These are phyloP conservation scores for Sebastes steindachneri DNA, from an alignment of 2,797 vertebrate genomes.

Conservation along the genomic window DNA sequence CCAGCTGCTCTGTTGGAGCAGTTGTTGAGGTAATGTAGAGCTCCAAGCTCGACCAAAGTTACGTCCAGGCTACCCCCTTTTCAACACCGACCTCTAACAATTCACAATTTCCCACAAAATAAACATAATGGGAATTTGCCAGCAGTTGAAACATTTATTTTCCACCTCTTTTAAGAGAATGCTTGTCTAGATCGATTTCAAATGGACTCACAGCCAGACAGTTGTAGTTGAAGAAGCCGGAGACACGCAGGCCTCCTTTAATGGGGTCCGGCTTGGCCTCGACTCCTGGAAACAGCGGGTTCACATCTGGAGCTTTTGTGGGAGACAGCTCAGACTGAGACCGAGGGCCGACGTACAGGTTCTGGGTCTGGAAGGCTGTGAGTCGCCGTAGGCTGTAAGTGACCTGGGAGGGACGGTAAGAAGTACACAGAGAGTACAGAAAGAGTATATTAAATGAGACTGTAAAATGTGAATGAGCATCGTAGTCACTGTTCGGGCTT, in stretches of 20 bases:
- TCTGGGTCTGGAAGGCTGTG: constrained; percentile 87
- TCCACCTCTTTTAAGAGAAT: background rate
- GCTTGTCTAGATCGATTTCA: background rate
- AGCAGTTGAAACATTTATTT: background rate
- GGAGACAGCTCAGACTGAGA: constrained; percentile 37
- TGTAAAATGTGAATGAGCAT: background rate
- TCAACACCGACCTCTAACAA: background rate
- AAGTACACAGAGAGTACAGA: background rate
- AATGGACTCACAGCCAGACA: constrained; percentile 85
- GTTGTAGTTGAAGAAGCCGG: constrained; percentile 91
- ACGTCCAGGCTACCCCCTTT: background rate
- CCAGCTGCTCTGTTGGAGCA: background rate
- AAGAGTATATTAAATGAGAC: background rate
- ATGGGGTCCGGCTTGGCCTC: constrained; percentile 83
- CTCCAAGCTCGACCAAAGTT: background rate
- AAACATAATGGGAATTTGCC: background rate
- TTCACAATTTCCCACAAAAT: background rate
- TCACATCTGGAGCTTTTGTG: constrained; percentile 54
- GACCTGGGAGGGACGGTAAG: constrained; percentile 73
- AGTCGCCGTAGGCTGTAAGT: constrained; percentile 86
- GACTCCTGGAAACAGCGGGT: constrained; percentile 80
- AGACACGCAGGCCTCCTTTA: constrained; percentile 90
- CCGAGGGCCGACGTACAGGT: constrained; percentile 90
- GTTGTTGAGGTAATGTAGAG: background rate
- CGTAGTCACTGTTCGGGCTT: background rate